Conservation (phyloP, 1,140 invertebrate species). For the Drosophila prosaltans region DNA sequence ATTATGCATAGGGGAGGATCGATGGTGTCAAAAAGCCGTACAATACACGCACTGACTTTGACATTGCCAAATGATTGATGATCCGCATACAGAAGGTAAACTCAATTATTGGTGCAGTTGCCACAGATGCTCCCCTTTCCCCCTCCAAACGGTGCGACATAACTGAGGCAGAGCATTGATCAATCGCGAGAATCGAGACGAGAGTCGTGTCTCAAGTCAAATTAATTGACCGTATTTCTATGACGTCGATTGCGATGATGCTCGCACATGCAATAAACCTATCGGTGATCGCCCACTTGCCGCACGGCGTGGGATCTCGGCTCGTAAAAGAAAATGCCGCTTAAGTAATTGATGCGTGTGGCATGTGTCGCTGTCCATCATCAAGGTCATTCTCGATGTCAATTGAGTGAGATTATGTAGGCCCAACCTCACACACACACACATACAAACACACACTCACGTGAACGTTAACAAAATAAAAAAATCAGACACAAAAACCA, state of each 20-base stretch:
- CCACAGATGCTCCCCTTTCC: neutral
- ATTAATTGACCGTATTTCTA: slow-evolving; percentile 16
- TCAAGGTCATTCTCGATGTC: slow-evolving; percentile 18
- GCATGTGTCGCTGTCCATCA: slow-evolving; percentile 14
- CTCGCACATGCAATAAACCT: slow-evolving; percentile 17
- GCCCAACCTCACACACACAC: slow-evolving; percentile 1
- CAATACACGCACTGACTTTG: slow-evolving; percentile 15
- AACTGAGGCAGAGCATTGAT: slow-evolving; percentile 9
- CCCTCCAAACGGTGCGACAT: neutral
- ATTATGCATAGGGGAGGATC: slow-evolving; percentile 1
- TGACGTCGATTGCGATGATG: slow-evolving; percentile 11
- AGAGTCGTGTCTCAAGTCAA: slow-evolving; percentile 2
- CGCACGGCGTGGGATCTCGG: slow-evolving; percentile 4
- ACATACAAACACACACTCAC: slow-evolving; percentile 3
- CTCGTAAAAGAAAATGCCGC: slow-evolving; percentile 16
- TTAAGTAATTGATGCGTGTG: slow-evolving; percentile 23
- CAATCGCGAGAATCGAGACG: slow-evolving; percentile 2
- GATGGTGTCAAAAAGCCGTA: slow-evolving; percentile 3
- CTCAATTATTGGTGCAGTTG: slow-evolving; percentile 9
- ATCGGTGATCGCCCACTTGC: slow-evolving; percentile 16
- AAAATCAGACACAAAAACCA: neutral
- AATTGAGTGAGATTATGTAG: slow-evolving; percentile 20
- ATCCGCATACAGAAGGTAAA: slow-evolving; percentile 6
- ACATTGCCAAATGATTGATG: slow-evolving; percentile 22
- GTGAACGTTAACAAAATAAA: slow-evolving; percentile 10